Percentiles rank a stretch among this genome's conserved stretches.
Conservation (phyloP, 2,888 invertebrate species). For the Hermaeophaga mercurialis region DNA sequence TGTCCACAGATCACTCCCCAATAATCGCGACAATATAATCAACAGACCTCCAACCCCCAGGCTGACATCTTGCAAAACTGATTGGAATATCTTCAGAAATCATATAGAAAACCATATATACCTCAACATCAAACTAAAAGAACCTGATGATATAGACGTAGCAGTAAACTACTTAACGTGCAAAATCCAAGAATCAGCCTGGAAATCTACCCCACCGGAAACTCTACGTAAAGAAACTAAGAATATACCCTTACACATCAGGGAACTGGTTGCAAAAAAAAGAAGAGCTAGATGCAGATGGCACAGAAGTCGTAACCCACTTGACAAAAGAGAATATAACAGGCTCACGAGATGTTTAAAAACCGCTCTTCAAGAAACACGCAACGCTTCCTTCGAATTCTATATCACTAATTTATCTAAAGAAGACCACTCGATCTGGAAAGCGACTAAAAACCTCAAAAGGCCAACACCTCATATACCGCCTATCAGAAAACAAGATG, state of each 20-base stretch:
- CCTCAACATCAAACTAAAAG: no score
- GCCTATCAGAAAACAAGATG: background rate
- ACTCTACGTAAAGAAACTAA: no score
- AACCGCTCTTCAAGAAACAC: no score
- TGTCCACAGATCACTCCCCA: background rate
- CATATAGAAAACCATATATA: no score
- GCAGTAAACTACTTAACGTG: no score
- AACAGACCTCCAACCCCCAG: no score
- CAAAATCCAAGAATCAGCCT: no score
- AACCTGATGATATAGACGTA: no score
- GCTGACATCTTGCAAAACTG: no score
- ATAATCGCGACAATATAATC: conserved; percentile 1
- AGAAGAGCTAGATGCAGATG: conserved; percentile 1
- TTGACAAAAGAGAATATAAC: conserved; percentile 1
- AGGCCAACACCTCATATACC: conserved; percentile 3
- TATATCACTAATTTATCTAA: background rate
- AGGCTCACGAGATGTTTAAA: conserved; percentile 1
- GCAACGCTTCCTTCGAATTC: background rate
- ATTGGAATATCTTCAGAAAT: no score
- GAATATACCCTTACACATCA: conserved; percentile 1
- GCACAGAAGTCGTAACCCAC: background rate
- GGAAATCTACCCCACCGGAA: no score
- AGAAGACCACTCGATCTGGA: conserved; percentile 1
- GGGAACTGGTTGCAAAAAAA: background rate
- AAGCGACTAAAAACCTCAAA: background rate